Base-by-base conservation (phyloP, 2,797 vertebrate genomes). In the Alcedo atthis region DNA sequence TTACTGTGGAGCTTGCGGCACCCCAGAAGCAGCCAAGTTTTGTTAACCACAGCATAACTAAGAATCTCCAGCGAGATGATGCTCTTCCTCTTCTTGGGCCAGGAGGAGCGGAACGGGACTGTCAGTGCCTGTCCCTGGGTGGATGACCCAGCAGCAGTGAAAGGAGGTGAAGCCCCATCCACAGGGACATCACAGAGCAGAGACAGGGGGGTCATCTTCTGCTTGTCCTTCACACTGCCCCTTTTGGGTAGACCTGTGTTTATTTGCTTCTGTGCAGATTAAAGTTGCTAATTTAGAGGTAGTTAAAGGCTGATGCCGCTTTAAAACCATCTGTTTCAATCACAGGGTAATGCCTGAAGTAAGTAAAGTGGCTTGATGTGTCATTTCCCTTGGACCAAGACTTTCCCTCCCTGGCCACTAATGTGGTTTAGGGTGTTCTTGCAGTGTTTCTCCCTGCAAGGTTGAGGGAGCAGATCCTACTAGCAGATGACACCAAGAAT, bases 401-500 rank as follows among this genome's bases (percentile, higher is more conserved):
- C 42, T 55, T 87, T 58, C 33, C 33, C 12, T 71, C 9, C 37
- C 6, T 0, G 1, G 40, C 16, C 26, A 26, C 35, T 21, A 15
- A 6, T 1, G 68, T 16, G 28, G 43, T 37, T 89, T 75, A 26
- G 22, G 14, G 59, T 3, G 2, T 30, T n/a, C 15, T 75, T 1
- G 3, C 58, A 51, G 71, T 1, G 0, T 64, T 79, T 66, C 24
- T 71, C 19, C 40, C 26, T 62, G 33, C 32, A 13, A 12, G 10
- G 22, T 40, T 35, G 26, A 84, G 46, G n/a, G 21, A 81, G 59
- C 43, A 54, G 49, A 28, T 79, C 42, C 53, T 64, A 26, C 73
- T 55, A 24, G 37, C 2, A 1, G 17, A 4, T 75, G 63, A 58
- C 2, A 0, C 55, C 15, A 61, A 8, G 10, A 40, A 10, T 1